phyloP scores from a whole-genome alignment of 2,888 invertebrate genomes.

The Tipula helvola region DNA sequence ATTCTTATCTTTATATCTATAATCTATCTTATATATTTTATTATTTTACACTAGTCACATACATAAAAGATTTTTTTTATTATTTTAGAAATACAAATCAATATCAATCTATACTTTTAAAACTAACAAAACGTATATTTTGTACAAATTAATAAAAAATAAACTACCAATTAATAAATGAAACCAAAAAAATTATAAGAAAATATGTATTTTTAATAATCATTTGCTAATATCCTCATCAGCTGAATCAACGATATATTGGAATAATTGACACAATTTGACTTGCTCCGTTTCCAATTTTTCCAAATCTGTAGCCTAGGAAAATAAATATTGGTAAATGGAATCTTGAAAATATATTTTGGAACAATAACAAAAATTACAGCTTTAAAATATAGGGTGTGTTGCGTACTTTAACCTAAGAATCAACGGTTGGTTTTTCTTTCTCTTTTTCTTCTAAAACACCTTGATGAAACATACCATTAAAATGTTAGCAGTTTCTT shows the following conservation, averaged over 20 bases:
- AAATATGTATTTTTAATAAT: neutral
- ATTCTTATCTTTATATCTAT: neutral
- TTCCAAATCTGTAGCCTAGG: neutral
- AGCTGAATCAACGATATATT: neutral
- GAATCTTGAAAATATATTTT: neutral
- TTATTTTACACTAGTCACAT: neutral
- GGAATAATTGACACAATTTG: neutral
- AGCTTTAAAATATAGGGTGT: no score
- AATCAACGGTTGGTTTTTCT: no score
- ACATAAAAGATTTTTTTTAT: neutral
- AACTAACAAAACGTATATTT: neutral
- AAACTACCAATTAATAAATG: neutral
- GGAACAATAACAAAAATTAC: no score
- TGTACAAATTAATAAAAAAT: neutral
- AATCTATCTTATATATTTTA: neutral
- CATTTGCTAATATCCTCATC: neutral
- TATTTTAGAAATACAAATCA: neutral
- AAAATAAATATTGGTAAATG: neutral
- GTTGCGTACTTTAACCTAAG: no score
- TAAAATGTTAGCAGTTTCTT: no score
- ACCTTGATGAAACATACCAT: no score
- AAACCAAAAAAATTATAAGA: neutral
- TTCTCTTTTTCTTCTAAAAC: no score
- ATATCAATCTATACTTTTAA: neutral
- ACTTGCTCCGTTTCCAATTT: neutral